Conservation (phyloP, 2,888 invertebrate species). For the Leucophenga montana region DNA sequence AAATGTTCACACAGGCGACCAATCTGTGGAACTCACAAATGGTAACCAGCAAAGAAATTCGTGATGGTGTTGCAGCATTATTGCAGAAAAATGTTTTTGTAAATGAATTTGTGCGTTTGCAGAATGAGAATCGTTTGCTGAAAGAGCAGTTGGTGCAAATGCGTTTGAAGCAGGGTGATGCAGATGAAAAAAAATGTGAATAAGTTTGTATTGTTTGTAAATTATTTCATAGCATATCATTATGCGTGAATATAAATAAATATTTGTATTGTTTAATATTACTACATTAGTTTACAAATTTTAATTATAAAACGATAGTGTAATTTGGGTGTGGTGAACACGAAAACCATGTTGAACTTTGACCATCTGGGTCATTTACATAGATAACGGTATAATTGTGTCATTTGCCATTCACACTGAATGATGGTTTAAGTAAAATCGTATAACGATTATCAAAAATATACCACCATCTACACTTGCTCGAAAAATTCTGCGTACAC, state of each 20-base stretch:
- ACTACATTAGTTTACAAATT: too few relatives aligned
- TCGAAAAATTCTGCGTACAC: too few relatives aligned
- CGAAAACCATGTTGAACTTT: too few relatives aligned
- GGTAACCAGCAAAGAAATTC: constrained; percentile 56
- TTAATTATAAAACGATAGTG: too few relatives aligned
- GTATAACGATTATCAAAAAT: too few relatives aligned
- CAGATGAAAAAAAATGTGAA: background rate
- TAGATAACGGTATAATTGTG: too few relatives aligned
- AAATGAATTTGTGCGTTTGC: constrained; percentile 62
- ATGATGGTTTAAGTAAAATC: too few relatives aligned
- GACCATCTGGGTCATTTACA: too few relatives aligned
- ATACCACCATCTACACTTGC: too few relatives aligned
- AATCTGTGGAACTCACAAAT: constrained; percentile 62
- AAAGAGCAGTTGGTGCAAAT: constrained; percentile 54
- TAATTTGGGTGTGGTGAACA: too few relatives aligned
- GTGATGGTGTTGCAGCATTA: constrained; percentile 58
- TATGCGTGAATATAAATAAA: background rate
- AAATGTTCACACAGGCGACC: constrained; percentile 58
- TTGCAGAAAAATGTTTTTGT: constrained; percentile 67
- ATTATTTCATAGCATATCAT: background rate
- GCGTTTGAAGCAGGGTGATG: constrained; percentile 27
- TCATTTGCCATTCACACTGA: too few relatives aligned
- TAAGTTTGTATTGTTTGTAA: background rate
- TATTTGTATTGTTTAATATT: background rate
- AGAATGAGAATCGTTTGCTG: constrained; percentile 65